phyloP scores from a whole-genome alignment of 2,113 vertebrate genomes.

The Alaudala cheleensis region DNA sequence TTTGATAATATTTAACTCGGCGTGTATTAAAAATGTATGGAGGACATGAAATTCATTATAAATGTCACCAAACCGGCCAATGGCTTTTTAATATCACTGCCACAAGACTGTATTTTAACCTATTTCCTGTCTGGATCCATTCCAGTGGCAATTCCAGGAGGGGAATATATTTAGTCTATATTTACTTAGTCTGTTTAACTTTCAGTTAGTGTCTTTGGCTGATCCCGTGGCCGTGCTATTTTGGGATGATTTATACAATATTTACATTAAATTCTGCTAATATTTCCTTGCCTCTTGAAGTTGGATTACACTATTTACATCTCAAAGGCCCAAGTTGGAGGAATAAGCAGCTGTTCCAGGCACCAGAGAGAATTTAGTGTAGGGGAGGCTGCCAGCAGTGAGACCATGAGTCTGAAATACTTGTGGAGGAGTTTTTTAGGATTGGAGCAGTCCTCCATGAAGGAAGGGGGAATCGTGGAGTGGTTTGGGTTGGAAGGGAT shows the following conservation, averaged over 20 bases:
- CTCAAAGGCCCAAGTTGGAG: conserved; percentile 48
- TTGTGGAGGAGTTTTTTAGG: neutral
- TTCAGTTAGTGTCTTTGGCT: conserved; percentile 69
- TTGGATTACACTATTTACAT: conserved; percentile 63
- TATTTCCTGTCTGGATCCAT: conserved; percentile 58
- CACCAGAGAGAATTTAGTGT: conserved; percentile 31
- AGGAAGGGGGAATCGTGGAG: neutral
- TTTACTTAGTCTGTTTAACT: conserved; percentile 66
- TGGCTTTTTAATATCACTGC: conserved; percentile 53
- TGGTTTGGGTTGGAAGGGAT: neutral
- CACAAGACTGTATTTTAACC: conserved; percentile 59
- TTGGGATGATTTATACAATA: conserved; percentile 71
- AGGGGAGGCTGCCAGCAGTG: conserved; percentile 32
- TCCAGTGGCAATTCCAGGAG: conserved; percentile 64
- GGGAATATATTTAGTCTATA: conserved; percentile 69
- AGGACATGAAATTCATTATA: conserved; percentile 52
- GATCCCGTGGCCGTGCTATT: conserved; percentile 58
- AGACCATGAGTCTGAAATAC: conserved; percentile 10
- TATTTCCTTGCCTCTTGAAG: conserved; percentile 71
- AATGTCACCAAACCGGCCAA: conserved; percentile 40
- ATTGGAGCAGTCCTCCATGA: neutral
- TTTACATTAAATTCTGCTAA: conserved; percentile 70
- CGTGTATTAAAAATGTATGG: conserved; percentile 40
- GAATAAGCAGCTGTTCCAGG: conserved; percentile 61
- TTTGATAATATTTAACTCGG: conserved; percentile 58